Percentiles rank a stretch among this genome's conserved stretches.
Evolutionary conservation across 2,113 vertebrate species (phyloP).

Genomic region (Varanus salvator): DNA sequence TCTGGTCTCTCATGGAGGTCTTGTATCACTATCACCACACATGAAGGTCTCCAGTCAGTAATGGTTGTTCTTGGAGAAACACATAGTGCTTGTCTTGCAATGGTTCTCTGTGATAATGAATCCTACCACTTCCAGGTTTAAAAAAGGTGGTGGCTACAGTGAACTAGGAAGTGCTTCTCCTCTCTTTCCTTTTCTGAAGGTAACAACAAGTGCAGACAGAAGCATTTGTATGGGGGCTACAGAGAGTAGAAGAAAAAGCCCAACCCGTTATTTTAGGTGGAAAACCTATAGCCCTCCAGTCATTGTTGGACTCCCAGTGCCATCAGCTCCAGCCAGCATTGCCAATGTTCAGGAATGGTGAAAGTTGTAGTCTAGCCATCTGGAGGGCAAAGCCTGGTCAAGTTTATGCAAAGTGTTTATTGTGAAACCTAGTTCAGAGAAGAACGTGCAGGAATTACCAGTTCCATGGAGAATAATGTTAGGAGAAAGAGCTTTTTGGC

Average conservation of each 20-base stretch:
- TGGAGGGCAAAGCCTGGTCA: neutral
- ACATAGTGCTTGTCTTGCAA: neutral
- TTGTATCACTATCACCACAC: neutral
- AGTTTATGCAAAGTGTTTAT: neutral
- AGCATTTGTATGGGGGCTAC: too few species aligned
- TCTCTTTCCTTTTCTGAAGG: neutral
- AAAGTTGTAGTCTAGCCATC: too few species aligned
- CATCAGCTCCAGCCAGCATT: too few species aligned
- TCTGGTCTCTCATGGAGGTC: neutral
- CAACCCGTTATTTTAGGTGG: too few species aligned
- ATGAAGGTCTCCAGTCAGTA: neutral
- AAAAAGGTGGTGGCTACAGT: neutral
- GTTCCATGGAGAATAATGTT: neutral
- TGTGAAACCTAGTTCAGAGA: neutral
- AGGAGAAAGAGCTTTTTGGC: neutral
- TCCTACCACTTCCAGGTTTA: neutral
- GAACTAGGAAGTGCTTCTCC: neutral
- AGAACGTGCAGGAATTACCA: neutral
- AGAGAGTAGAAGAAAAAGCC: too few species aligned
- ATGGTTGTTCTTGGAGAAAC: neutral
- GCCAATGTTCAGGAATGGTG: too few species aligned
- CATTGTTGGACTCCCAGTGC: too few species aligned
- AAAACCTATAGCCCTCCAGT: too few species aligned
- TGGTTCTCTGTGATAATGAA: neutral
- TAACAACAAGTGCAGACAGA: neutral